These are phyloP conservation scores for Plectrocnemia conspersa DNA, from an alignment of 1,140 invertebrate species.

Conservation along the genomic window DNA sequence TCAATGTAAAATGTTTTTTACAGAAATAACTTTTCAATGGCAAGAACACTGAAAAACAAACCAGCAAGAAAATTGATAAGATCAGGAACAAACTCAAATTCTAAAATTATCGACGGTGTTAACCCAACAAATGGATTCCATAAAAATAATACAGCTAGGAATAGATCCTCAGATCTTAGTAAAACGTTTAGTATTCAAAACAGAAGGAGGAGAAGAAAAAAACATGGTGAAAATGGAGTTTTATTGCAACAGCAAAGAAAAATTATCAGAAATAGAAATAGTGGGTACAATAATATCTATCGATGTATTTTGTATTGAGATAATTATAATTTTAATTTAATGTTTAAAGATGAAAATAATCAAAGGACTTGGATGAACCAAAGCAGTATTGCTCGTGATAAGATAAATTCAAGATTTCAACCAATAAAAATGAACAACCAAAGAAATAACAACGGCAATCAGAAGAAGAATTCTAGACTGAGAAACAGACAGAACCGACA, in stretches of 20 bases:
- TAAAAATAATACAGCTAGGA: slow-evolving; percentile 1
- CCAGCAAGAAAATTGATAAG: slow-evolving; percentile 43
- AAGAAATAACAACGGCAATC: slow-evolving; percentile 20
- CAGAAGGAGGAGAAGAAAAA: slow-evolving; percentile 8
- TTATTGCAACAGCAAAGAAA: slow-evolving; percentile 38
- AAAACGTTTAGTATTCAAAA: slow-evolving; percentile 5
- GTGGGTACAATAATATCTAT: slow-evolving; percentile 15
- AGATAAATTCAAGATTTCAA: background rate
- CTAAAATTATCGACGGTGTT: slow-evolving; percentile 6
- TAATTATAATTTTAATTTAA: background rate
- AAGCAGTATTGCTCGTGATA: background rate
- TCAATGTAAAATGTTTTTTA: background rate
- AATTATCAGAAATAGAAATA: slow-evolving; percentile 30
- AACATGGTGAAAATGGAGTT: slow-evolving; percentile 1
- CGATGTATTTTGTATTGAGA: no score
- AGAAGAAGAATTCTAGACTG: slow-evolving; percentile 2
- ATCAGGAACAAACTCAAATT: slow-evolving; percentile 37
- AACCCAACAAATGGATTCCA: background rate
- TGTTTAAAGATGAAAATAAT: slow-evolving; percentile 13
- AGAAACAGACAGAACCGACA: slow-evolving; percentile 3
- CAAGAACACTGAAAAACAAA: slow-evolving; percentile 33
- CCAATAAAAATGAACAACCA: slow-evolving; percentile 20
- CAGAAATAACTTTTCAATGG: slow-evolving; percentile 13
- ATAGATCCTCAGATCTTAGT: background rate
- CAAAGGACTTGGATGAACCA: background rate